A percentile compares a stretch with the other conserved stretches of the same genome.
phyloP scores from a whole-genome alignment of 2,888 invertebrate species.

The Alentia gelatinosa region DNA sequence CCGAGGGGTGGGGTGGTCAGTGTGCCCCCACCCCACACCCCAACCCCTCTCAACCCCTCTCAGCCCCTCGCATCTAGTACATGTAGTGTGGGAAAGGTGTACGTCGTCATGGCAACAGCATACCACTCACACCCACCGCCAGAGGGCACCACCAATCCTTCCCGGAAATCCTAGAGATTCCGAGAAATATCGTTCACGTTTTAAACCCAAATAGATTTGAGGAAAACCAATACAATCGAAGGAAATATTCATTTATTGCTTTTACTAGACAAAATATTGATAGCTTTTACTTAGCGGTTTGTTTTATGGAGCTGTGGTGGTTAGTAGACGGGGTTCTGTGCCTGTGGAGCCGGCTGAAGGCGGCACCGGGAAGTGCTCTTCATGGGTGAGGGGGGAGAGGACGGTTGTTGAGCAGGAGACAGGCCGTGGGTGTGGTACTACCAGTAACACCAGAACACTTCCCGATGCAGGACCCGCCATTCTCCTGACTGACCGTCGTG shows the following conservation, averaged over 20 bases:
- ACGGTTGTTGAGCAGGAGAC: background rate
- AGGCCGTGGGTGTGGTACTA: background rate
- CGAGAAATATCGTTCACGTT: no score
- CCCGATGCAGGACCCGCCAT: background rate
- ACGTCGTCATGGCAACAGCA: background rate
- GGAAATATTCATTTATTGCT: no score
- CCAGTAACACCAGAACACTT: background rate
- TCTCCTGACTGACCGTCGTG: background rate
- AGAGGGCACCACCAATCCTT: no score
- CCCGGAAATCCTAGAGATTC: no score
- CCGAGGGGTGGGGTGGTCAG: background rate
- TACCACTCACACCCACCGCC: no score
- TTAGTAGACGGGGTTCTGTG: background rate
- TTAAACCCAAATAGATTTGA: no score
- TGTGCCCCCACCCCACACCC: background rate
- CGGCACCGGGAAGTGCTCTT: background rate
- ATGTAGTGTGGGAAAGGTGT: background rate
- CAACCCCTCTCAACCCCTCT: background rate
- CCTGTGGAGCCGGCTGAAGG: background rate
- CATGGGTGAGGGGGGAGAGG: background rate
- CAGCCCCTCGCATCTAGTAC: background rate
- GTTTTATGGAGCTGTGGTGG: background rate
- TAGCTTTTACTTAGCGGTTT: background rate
- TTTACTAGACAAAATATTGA: no score
- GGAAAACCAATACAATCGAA: no score